Base-by-base conservation (phyloP, 1,140 invertebrate genomes). In the Arctopsyche grandis region DNA sequence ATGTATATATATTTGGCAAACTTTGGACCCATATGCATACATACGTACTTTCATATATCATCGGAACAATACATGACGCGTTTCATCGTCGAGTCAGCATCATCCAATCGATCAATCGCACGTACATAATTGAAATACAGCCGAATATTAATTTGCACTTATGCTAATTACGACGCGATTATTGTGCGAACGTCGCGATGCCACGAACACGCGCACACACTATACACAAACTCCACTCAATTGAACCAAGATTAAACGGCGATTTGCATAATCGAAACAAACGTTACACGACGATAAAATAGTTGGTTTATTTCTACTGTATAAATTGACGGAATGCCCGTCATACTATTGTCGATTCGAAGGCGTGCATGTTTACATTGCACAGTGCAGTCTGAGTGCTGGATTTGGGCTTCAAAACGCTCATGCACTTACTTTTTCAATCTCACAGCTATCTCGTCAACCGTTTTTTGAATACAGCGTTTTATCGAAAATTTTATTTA, bases 231-330 rank as follows among this genome's bases (percentile, higher is more conserved):
- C 7, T 38, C 29, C 29, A 38, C 29, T 38, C 29, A 69, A 77
- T 80, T 77, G 58, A 69, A 56, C 14, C 22, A 70, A 80, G 79
- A 80, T 77, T 80, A 38, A 38, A 38, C 19, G 52, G n/a, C 79
- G 9, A 80, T 80, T 80, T 80, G 52, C 79, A 77, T 80, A 80
- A 77, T 80, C 48, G 74, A 19, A 26, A 26, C 22, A 1, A 26
- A 19, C 56, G 56, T 60, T 16, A 9, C 16, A 21, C 14, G 14
- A 9, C 16, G 29, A 38, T 38, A 60, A n/a, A 21, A 60, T 60
- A 38, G 3, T 1, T 7, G 29, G 7, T 38, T 38, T 38, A 38
- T 38, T 38, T 38, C 3, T 21, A 60, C 19, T 9, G 56, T 19
- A 60, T 19, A 60, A 19, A n/a, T 19, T 52, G 48, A 5, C 48